phyloP scores from a whole-genome alignment of 2,797 vertebrate species.

The Gambelia wislizenii region DNA sequence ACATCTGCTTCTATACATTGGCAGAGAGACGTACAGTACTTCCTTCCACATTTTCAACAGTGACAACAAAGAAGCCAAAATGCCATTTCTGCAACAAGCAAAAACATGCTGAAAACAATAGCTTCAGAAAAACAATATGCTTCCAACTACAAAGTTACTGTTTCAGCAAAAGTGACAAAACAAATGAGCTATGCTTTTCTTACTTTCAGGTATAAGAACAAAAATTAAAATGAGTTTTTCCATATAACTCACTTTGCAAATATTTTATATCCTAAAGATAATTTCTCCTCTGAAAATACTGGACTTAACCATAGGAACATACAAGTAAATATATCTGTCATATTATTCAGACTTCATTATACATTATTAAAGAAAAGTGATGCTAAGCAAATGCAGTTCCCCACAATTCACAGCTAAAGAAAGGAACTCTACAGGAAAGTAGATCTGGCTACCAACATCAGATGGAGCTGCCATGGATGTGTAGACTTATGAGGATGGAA shows the following conservation, averaged over 20 bases:
- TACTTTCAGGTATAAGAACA: background rate
- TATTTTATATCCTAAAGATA: background rate
- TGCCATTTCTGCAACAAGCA: slow-evolving; percentile 17
- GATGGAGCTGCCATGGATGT: background rate
- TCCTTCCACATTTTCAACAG: slow-evolving; percentile 33
- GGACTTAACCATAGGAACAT: background rate
- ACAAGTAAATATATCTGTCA: background rate
- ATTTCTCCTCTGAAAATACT: background rate
- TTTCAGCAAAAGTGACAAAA: slow-evolving; percentile 1
- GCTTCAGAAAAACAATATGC: slow-evolving; percentile 17
- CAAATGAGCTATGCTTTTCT: background rate
- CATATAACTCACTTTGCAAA: background rate
- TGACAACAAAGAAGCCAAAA: slow-evolving; percentile 26
- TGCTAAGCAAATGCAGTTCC: background rate
- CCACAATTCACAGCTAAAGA: background rate
- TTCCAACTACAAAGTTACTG: background rate
- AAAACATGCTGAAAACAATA: slow-evolving; percentile 2
- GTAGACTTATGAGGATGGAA: background rate
- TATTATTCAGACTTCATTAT: background rate
- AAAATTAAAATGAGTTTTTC: background rate
- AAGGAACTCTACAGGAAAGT: background rate
- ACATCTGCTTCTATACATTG: slow-evolving; percentile 15
- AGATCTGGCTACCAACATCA: background rate
- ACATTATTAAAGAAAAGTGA: background rate
- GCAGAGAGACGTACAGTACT: slow-evolving; percentile 30